phyloP scores from a whole-genome alignment of 2,113 vertebrate genomes.

The Dryoscopus gambensis region DNA sequence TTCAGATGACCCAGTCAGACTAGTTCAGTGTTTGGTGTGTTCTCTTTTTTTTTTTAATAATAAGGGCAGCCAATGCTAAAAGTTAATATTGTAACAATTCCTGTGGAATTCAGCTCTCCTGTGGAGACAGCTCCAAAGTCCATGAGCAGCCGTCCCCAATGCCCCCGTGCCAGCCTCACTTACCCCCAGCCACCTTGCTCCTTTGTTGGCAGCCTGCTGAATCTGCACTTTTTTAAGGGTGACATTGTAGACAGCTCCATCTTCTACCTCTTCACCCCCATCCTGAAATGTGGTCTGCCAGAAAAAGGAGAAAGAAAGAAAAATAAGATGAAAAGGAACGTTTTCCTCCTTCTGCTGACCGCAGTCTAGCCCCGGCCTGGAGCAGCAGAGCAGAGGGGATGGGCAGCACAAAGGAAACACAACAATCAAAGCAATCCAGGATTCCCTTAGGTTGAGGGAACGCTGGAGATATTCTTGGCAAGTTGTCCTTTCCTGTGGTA shows the following conservation, averaged over 20 bases:
- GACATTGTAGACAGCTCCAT: slow-evolving; percentile 94
- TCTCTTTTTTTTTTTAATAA: neutral
- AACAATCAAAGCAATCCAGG: neutral
- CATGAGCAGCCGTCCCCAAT: neutral
- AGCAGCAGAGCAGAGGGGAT: neutral
- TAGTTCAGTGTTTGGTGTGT: neutral
- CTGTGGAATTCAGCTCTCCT: slow-evolving; percentile 11
- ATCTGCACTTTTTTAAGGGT: slow-evolving; percentile 94
- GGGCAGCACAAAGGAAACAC: slow-evolving; percentile 36
- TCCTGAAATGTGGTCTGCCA: slow-evolving; percentile 92
- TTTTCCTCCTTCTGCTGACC: neutral
- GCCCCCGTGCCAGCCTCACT: slow-evolving; percentile 14
- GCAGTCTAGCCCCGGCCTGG: slow-evolving; percentile 41
- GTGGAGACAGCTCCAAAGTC: slow-evolving; percentile 43
- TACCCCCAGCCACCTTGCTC: slow-evolving; percentile 81
- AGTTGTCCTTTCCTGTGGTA: slow-evolving; percentile 40
- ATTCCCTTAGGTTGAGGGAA: neutral
- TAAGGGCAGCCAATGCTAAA: neutral
- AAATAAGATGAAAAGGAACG: neutral
- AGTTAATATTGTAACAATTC: slow-evolving; percentile 28
- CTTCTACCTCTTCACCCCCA: slow-evolving; percentile 95
- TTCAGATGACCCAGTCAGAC: neutral
- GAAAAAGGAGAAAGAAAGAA: neutral
- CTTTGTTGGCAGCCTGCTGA: slow-evolving; percentile 95
- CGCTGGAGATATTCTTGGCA: slow-evolving; percentile 60